A percentile compares a stretch with the other conserved stretches of the same genome.
Conservation (phyloP, 2,888 invertebrate species). For the Melinaea menophilus region DNA sequence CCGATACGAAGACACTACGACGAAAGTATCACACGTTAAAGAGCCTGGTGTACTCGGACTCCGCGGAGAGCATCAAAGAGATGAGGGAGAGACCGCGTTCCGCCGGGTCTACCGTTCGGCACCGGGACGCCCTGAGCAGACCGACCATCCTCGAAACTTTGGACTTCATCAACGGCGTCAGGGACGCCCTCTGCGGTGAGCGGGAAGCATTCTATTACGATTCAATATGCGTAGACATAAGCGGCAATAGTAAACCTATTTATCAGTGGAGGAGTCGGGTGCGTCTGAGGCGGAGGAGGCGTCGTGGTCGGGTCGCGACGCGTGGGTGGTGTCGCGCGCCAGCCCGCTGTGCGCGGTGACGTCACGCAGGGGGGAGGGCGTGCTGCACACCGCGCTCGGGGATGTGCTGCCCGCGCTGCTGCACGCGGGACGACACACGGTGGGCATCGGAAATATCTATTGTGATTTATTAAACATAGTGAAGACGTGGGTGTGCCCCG, state of each 20-base stretch:
- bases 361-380: slow-evolving; percentile 41
- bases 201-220: slow-evolving; percentile 9
- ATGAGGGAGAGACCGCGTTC: slow-evolving; percentile 63
- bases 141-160: slow-evolving; percentile 68
- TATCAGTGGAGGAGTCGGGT: slow-evolving; percentile 64
- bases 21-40: slow-evolving; percentile 52
- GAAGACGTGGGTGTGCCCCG: background rate
- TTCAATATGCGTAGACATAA: background rate
- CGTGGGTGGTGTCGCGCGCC: slow-evolving; percentile 56
- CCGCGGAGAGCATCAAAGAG: slow-evolving; percentile 63
- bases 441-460: slow-evolving; percentile 28
- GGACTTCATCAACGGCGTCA: slow-evolving; percentile 70
- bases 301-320: slow-evolving; percentile 57
- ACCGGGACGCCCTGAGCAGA: slow-evolving; percentile 60
- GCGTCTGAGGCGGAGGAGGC: slow-evolving; percentile 62
- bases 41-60: slow-evolving; percentile 67
- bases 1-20: slow-evolving; percentile 54
- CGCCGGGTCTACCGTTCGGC: slow-evolving; percentile 66
- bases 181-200: slow-evolving; percentile 65
- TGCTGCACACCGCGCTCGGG: slow-evolving; percentile 50
- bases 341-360: slow-evolving; percentile 56
- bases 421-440: slow-evolving; percentile 56
- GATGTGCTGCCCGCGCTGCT: slow-evolving; percentile 53
- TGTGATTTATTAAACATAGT: background rate
- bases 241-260: background rate